Conservation (phyloP, 2,113 vertebrate species). For the Scolopax mira region DNA sequence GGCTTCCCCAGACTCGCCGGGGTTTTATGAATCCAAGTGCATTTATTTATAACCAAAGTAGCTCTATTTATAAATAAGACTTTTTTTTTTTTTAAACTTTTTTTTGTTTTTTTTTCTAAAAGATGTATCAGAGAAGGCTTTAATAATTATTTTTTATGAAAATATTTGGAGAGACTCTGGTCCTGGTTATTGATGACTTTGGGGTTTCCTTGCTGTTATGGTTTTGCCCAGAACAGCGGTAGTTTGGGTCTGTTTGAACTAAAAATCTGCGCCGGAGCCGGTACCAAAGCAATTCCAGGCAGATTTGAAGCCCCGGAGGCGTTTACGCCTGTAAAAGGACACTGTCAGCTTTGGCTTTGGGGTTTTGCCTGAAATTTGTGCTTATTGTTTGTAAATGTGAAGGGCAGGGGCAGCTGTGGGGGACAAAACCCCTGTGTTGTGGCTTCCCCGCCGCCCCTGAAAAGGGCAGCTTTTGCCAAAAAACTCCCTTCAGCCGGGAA, state of each 20-base stretch:
- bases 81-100: not conserved
- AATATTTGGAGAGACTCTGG: not conserved
- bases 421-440: not conserved
- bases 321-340: not conserved
- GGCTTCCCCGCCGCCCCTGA: not conserved
- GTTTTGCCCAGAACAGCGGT: too few relatives aligned
- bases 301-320: not conserved
- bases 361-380: not conserved
- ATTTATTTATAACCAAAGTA: slow-evolving; percentile 4
- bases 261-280: accelerated
- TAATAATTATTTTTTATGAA: not conserved
- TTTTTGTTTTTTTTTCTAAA: not conserved
- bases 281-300: not conserved
- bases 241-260: not conserved
- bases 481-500: not conserved
- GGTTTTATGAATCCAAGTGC: not conserved
- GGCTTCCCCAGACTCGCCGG: not conserved
- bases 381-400: not conserved
- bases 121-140: not conserved
- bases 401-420: not conserved
- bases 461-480: not conserved
- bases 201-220: not conserved
- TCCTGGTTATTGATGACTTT: not conserved
- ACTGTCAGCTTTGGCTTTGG: not conserved
- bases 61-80: not conserved